phyloP scores from a whole-genome alignment of 2,113 vertebrate genomes.

The Odobenus rosmarus region DNA sequence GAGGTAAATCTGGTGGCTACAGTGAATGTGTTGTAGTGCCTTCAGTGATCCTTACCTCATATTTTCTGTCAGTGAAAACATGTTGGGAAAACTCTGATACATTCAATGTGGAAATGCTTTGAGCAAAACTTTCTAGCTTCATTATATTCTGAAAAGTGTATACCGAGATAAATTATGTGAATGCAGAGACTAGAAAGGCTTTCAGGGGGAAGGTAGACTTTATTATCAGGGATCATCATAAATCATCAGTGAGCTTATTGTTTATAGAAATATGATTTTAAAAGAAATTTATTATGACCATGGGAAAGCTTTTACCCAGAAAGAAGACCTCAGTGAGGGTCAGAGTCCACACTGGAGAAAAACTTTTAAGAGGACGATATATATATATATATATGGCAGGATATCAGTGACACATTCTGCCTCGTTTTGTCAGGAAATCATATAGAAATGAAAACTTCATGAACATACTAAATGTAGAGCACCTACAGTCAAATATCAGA shows the following conservation, averaged over 20 bases:
- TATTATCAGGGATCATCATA: background rate
- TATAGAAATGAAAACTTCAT: background rate
- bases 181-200: background rate
- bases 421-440: constrained; percentile 41
- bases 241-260: background rate
- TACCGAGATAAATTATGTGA: background rate
- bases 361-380: background rate
- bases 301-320: constrained; percentile 32
- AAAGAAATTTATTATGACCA: background rate
- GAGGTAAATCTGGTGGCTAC: constrained; percentile 31
- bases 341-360: constrained; percentile 43
- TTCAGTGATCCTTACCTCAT: constrained; percentile 43
- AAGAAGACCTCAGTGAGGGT: constrained; percentile 36
- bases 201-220: background rate
- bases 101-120: background rate
- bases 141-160: constrained; percentile 19
- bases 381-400: constrained; percentile 34
- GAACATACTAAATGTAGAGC: background rate
- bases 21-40: constrained; percentile 35
- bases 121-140: background rate
- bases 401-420: constrained; percentile 62
- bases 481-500: background rate
- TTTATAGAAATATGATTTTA: constrained; percentile 1
- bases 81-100: constrained; percentile 40
- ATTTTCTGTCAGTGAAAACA: constrained; percentile 59